phyloP scores from a whole-genome alignment of 1,140 invertebrate species.

The Semibalanus balanoides region DNA sequence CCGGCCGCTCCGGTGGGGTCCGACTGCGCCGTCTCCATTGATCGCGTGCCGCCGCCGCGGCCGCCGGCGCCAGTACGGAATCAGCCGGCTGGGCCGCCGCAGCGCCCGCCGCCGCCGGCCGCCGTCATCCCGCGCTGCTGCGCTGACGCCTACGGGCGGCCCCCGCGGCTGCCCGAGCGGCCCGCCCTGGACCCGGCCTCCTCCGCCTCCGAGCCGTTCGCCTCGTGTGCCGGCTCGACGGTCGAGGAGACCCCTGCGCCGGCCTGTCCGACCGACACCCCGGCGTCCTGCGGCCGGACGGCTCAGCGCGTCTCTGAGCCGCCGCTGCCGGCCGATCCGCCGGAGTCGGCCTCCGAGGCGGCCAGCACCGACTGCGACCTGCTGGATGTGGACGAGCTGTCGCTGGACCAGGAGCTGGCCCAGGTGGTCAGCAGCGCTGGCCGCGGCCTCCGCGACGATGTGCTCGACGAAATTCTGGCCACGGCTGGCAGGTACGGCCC shows the following conservation, averaged over 20 bases:
- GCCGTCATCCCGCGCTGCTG: conserved; percentile 1
- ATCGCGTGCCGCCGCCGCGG: background rate
- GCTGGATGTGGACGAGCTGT: background rate
- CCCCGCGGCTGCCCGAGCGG: too few species aligned
- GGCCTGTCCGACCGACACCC: too few species aligned
- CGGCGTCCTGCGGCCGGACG: too few species aligned
- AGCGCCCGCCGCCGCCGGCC: background rate
- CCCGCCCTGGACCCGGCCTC: background rate
- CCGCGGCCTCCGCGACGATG: background rate
- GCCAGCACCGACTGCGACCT: background rate
- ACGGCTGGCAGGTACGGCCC: background rate
- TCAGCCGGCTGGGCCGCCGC: background rate
- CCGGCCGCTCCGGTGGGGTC: too few species aligned
- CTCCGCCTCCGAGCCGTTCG: background rate
- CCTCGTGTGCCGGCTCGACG: background rate
- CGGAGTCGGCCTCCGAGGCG: background rate
- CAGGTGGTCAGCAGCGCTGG: background rate
- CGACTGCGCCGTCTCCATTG: background rate
- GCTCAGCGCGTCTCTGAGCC: too few species aligned
- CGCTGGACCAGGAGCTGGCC: background rate
- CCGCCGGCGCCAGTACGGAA: background rate
- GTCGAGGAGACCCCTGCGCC: background rate
- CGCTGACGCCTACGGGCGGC: background rate
- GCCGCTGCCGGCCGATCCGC: background rate
- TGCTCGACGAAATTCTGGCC: background rate